These are phyloP conservation scores for Allolobophora icterica DNA, from an alignment of 2,888 invertebrate genomes.

Conservation along the genomic window DNA sequence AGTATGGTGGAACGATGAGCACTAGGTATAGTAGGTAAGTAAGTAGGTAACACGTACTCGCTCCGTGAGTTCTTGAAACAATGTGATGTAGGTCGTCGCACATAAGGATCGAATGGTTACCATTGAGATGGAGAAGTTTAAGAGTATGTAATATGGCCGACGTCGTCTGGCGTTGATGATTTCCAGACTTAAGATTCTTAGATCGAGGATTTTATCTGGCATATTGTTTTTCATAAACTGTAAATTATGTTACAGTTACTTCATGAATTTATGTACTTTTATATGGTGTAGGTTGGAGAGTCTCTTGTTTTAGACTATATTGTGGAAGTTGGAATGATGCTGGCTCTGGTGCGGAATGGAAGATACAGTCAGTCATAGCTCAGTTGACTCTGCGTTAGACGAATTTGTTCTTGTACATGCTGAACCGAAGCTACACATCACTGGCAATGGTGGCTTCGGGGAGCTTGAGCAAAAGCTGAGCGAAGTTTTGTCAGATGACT, in stretches of 20 bases:
- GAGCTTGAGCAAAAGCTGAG: slow-evolving; percentile 73
- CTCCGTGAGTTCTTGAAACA: not conserved
- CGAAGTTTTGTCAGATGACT: slow-evolving; percentile 67
- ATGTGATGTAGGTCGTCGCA: not conserved
- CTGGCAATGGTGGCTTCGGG: slow-evolving; percentile 73
- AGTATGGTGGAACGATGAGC: slow-evolving; percentile 3
- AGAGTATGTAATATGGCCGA: not conserved
- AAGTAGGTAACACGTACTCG: slow-evolving; percentile 1
- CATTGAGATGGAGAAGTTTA: not conserved
- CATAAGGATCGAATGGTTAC: not conserved
- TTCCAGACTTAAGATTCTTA: not conserved
- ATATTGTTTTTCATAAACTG: no score
- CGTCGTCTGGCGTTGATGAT: not conserved
- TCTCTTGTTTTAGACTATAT: not conserved
- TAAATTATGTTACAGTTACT: not conserved
- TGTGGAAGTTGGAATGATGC: slow-evolving; percentile 18
- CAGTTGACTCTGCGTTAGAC: slow-evolving; percentile 76
- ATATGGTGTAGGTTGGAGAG: not conserved
- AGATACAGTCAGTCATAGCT: slow-evolving; percentile 71
- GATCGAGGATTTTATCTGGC: no score
- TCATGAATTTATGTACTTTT: not conserved
- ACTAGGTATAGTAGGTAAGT: no score
- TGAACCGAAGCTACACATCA: slow-evolving; percentile 69
- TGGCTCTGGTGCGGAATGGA: slow-evolving; percentile 53
- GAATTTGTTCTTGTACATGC: slow-evolving; percentile 76